Percentiles rank a stretch among this genome's conserved stretches.
phyloP scores from a whole-genome alignment of 37 sponge, comb jelly and placozoan species.

The Beroe forskalii region DNA sequence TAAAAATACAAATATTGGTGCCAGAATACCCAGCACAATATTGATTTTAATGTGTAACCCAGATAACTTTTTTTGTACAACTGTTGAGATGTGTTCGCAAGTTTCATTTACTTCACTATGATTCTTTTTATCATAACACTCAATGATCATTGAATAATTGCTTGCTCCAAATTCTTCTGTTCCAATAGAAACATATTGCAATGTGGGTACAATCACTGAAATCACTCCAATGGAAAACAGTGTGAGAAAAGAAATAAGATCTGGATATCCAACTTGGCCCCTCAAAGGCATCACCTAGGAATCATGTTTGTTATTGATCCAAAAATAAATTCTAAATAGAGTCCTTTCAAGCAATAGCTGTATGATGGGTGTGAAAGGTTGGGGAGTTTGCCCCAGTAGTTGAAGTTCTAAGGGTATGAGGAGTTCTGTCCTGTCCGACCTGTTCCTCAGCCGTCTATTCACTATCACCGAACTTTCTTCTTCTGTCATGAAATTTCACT shows the following conservation, averaged over 20 bases:
- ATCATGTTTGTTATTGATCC: too few species aligned
- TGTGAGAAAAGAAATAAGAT: neutral
- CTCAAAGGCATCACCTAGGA: neutral
- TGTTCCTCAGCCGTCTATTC: neutral
- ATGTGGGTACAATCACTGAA: conserved; percentile 17
- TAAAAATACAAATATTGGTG: conserved; percentile 36
- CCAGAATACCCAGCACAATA: neutral
- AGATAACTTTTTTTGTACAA: neutral
- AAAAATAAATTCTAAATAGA: too few species aligned
- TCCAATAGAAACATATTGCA: conserved; percentile 32
- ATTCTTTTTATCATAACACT: neutral
- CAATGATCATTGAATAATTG: neutral
- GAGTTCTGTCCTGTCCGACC: conserved; percentile 3
- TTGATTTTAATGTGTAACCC: neutral
- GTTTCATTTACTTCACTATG: conserved; percentile 26
- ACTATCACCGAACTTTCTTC: conserved; percentile 19
- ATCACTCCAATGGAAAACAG: neutral
- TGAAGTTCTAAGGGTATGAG: neutral
- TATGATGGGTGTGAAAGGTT: conserved; percentile 81
- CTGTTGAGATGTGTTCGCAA: neutral
- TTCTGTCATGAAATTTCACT: neutral
- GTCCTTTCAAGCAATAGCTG: conserved; percentile 90
- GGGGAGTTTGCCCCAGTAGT: conserved; percentile 50
- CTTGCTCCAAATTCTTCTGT: neutral
- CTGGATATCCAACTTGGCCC: conserved; percentile 18